These are phyloP conservation scores for Tenthredo mesomela DNA, from an alignment of 2,888 invertebrate genomes.

Conservation along the genomic window DNA sequence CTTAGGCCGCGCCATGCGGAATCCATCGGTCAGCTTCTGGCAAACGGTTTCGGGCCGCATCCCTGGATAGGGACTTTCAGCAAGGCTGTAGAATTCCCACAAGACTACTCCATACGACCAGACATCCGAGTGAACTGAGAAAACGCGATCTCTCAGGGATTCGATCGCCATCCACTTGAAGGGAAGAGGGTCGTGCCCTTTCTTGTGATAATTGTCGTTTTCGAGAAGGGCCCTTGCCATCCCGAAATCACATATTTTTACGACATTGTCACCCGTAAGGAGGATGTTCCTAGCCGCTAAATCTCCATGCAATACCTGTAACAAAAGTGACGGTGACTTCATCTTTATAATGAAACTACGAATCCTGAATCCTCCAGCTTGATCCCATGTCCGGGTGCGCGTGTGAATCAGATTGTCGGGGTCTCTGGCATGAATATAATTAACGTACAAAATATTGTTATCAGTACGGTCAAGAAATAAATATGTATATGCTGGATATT, in stretches of 20 bases:
- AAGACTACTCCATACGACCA: too few relatives aligned
- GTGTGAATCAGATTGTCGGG: too few relatives aligned
- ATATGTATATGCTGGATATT: too few relatives aligned
- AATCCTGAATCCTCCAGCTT: not conserved
- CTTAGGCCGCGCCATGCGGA: constrained; percentile 75
- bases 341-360: not conserved
- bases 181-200: constrained; percentile 89
- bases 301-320: constrained; percentile 88
- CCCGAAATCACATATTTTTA: constrained; percentile 97
- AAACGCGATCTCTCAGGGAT: constrained; percentile 89
- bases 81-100: too few relatives aligned
- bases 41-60: constrained; percentile 80
- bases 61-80: constrained; percentile 58
- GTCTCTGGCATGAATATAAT: too few relatives aligned
- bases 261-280: constrained; percentile 90
- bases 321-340: too few relatives aligned
- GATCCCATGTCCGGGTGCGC: too few relatives aligned
- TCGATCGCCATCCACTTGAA: constrained; percentile 97
- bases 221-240: constrained; percentile 92
- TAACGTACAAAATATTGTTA: too few relatives aligned
- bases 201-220: constrained; percentile 91
- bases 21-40: too few relatives aligned
- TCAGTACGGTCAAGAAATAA: too few relatives aligned
- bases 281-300: constrained; percentile 92
- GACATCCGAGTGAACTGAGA: constrained; percentile 89